These are phyloP conservation scores for Zeus faber DNA, from an alignment of 2,113 vertebrate genomes.

Conservation along the genomic window DNA sequence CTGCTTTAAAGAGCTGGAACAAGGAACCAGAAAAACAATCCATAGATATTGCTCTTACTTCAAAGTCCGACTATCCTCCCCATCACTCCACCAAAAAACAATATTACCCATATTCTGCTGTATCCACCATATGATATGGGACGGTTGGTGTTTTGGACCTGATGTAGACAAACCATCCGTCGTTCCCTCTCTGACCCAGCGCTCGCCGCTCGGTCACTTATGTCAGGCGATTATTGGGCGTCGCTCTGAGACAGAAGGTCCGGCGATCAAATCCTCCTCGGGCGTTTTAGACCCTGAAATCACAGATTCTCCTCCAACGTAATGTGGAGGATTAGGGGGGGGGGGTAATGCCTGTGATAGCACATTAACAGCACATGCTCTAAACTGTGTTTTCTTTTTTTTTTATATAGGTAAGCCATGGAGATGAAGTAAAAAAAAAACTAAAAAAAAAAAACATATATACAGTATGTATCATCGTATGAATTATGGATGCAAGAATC, in stretches of 20 bases:
- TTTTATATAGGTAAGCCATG: conserved; percentile 22
- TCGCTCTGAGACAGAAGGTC: conserved; percentile 47
- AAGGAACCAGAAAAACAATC: too few relatives aligned
- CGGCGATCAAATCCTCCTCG: conserved; percentile 48
- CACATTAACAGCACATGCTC: conserved; percentile 43
- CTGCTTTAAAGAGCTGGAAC: too few relatives aligned
- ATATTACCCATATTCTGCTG: too few relatives aligned
- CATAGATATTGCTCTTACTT: too few relatives aligned
- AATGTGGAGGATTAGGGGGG: conserved; percentile 51
- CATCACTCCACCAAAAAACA: too few relatives aligned
- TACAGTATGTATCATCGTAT: not conserved
- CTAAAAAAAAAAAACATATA: not conserved
- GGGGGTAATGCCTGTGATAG: conserved; percentile 40
- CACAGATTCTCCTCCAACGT: conserved; percentile 44
- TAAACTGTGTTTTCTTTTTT: conserved; percentile 37
- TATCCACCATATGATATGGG: too few relatives aligned
- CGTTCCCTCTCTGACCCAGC: conserved; percentile 5
- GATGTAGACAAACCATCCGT: too few relatives aligned
- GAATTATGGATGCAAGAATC: too few relatives aligned
- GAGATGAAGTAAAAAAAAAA: conserved; percentile 11
- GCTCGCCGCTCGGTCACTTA: conserved; percentile 21
- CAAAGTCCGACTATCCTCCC: too few relatives aligned
- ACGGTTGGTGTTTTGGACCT: too few relatives aligned
- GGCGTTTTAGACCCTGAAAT: conserved; percentile 42
- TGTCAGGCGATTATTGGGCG: conserved; percentile 47